A percentile compares a stretch with the other conserved stretches of the same genome.
Conservation (phyloP, 2,113 vertebrate genomes). For the Callipepla californica region DNA sequence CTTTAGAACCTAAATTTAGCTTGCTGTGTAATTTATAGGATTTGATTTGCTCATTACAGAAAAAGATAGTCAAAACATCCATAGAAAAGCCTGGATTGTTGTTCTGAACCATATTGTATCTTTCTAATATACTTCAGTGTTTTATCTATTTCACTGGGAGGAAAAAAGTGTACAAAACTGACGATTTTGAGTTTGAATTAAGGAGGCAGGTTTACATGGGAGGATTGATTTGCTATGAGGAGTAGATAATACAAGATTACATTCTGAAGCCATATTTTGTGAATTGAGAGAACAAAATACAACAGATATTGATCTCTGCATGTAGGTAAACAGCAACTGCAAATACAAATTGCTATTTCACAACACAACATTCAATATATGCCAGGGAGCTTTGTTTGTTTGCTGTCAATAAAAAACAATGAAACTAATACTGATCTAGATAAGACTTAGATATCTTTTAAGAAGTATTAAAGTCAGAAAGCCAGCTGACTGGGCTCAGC, state of each 20-base stretch:
- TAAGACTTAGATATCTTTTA: conserved; percentile 41
- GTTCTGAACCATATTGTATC: not conserved
- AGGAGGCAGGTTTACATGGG: not conserved
- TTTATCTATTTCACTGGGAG: conserved; percentile 20
- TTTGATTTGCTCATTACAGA: conserved; percentile 2
- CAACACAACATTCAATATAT: not conserved
- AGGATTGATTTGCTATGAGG: conserved; percentile 42
- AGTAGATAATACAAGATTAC: conserved; percentile 27
- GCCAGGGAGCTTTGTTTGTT: not conserved
- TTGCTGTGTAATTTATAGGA: not conserved
- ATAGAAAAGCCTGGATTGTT: conserved; percentile 23
- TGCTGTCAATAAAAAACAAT: conserved; percentile 21
- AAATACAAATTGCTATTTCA: conserved; percentile 31
- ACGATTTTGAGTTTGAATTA: conserved; percentile 44
- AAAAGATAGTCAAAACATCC: not conserved
- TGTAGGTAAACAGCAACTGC: not conserved
- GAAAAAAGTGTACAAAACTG: not conserved
- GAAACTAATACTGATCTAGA: conserved; percentile 43
- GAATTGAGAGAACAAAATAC: not conserved
- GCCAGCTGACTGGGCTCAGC: not conserved
- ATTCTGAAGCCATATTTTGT: conserved; percentile 24
- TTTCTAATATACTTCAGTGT: not conserved
- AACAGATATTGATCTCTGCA: conserved; percentile 5
- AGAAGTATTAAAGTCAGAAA: conserved; percentile 45
- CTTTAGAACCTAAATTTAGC: not conserved